Conservation (phyloP, 2,888 invertebrate species). For the Halictus ligatus region DNA sequence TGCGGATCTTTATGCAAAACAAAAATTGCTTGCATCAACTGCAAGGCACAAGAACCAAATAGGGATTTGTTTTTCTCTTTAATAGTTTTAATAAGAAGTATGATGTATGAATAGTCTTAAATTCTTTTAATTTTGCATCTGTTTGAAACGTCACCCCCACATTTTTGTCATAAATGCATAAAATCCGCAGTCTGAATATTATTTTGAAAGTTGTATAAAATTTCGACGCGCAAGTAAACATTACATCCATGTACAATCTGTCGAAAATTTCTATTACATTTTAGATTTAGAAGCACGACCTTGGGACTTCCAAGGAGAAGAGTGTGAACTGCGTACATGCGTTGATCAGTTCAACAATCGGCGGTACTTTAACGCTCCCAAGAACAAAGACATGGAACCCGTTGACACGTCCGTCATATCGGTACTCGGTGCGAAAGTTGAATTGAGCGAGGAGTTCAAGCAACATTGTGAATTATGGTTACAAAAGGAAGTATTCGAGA, state of each 20-base stretch:
- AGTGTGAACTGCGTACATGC: conserved; percentile 95
- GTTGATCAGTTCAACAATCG: conserved; percentile 98
- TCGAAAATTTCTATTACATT: not conserved
- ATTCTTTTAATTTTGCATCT: not conserved
- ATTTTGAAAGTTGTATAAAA: not conserved
- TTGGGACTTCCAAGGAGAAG: conserved; percentile 99
- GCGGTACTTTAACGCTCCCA: conserved; percentile 87
- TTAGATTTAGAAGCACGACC: conserved; percentile 97
- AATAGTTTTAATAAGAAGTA: not conserved
- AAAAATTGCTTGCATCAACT: not conserved
- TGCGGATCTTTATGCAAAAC: not conserved
- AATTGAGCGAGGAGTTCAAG: conserved; percentile 96
- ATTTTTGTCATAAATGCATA: no score
- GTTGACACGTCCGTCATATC: conserved; percentile 93
- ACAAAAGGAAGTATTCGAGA: conserved; percentile 97
- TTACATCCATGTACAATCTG: not conserved
- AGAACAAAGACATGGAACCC: conserved; percentile 87
- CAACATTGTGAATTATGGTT: conserved; percentile 97
- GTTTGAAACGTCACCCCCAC: no score
- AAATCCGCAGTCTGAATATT: not conserved
- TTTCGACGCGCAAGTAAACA: no score
- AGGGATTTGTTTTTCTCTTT: no score
- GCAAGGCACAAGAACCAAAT: no score
- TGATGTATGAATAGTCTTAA: not conserved
- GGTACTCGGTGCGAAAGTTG: conserved; percentile 91